Evolutionary conservation across 2,888 invertebrate species (phyloP), one percentile per base, ranked within the genome.

Genomic region (Plebejus argus): DNA sequence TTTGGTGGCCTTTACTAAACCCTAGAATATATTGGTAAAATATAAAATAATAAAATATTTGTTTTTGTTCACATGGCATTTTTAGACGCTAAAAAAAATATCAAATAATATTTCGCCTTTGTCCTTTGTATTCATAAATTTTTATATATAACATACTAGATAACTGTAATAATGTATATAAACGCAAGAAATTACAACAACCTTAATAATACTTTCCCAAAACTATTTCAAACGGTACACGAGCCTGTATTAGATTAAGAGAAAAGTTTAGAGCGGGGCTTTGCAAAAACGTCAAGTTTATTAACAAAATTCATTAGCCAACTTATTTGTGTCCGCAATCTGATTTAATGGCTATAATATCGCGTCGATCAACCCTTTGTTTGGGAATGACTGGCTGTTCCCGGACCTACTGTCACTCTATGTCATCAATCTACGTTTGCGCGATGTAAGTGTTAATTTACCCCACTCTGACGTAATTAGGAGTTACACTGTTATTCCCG

Each of bases 391-490:
- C 93, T 92, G 84, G 93, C 93, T 87, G 85, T 93, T 93, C 92
- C 84, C 86, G 84, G 86, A 88, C 87, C 88, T 88, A 88, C 91
- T 93, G 93, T 93, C 94, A 94, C 92, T 92, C 91, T 91, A 91
- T 93, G 93, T 93, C 93, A 94, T 94, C 94, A 94, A 94, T 94
- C 94, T 93, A 92, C 91, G 93, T 94, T 93, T 93, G 89, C 87
- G 87, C 90, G 93, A 93, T 92, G 93, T 91, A 93, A 93, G 93
- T 94, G 93, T 93, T 94, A 94, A 94, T 94, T 93, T 93, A 93
- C 92, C 93, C 89, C 91, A 92, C 93, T 92, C 92, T 89, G 89
- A 89, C 90, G 91, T 93, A 93, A 93, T 93, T 93, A 93, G 93
- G 94, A 93, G 92, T 93, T 91, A 92, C 91, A 90, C 85, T 93